These are phyloP conservation scores for Drosophila pseudotalamancana DNA, from an alignment of 2,888 invertebrate species.

Conservation along the genomic window DNA sequence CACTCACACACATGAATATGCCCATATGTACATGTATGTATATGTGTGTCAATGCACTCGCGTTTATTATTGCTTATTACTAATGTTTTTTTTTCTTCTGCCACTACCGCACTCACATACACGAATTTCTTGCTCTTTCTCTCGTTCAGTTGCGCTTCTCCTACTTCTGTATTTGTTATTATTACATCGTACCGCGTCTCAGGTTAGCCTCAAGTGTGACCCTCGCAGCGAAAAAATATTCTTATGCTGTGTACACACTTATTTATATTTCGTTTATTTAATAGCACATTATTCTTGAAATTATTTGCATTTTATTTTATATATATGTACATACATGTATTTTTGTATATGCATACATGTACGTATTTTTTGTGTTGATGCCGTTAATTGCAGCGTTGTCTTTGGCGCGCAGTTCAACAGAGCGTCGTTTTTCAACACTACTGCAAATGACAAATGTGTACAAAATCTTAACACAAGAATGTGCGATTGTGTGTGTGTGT, in stretches of 20 bases:
- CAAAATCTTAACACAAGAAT: constrained; percentile 8
- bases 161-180: constrained; percentile 42
- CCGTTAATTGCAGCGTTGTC: constrained; percentile 3
- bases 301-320: neutral
- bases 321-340: neutral
- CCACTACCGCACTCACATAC: constrained; percentile 13
- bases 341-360: neutral
- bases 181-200: constrained; percentile 36
- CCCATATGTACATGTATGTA: constrained; percentile 7
- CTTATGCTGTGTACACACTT: constrained; percentile 25
- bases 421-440: constrained; percentile 43
- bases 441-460: constrained; percentile 16
- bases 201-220: constrained; percentile 41
- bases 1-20: neutral
- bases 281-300: neutral
- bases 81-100: constrained; percentile 25
- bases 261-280: neutral
- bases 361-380: neutral
- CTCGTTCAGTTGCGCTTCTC: constrained; percentile 7
- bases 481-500: constrained; percentile 2
- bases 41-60: constrained; percentile 60
- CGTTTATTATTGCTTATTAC: constrained; percentile 55
- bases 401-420: constrained; percentile 45
- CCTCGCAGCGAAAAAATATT: constrained; percentile 29
- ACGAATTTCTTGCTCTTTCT: constrained; percentile 10